Conservation (phyloP, 2,888 invertebrate genomes). For the Tryphoninae sp. region DNA sequence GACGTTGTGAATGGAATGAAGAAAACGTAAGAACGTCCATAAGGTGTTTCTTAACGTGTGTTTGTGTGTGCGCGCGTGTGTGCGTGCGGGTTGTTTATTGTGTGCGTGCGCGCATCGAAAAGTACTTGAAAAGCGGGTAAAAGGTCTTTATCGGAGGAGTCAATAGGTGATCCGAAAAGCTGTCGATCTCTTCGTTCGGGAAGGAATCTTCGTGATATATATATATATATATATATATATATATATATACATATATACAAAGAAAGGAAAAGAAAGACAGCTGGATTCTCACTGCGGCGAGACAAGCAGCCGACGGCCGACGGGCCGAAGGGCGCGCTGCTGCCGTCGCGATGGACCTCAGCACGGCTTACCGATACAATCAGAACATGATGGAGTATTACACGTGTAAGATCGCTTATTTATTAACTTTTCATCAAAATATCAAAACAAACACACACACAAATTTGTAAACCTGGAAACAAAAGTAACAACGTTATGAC, state of each 20-base stretch:
- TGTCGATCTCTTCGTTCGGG: conserved; percentile 22
- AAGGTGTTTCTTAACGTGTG: conserved; percentile 14
- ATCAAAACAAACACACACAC: background rate
- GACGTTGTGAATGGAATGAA: conserved; percentile 19
- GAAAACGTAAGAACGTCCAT: conserved; percentile 3
- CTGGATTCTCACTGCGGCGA: conserved; percentile 71
- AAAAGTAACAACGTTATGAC: background rate
- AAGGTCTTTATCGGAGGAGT: conserved; percentile 71
- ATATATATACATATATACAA: background rate
- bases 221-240: conserved; percentile 2
- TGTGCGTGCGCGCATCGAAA: conserved; percentile 41
- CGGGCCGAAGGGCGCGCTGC: conserved; percentile 81
- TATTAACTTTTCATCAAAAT: conserved; percentile 5
- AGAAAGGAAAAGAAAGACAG: conserved; percentile 63
- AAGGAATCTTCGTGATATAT: conserved; percentile 1
- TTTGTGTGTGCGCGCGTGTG: conserved; percentile 14
- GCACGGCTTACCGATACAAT: conserved; percentile 97
- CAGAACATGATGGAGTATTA: conserved; percentile 99
- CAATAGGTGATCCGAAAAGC: conserved; percentile 65
- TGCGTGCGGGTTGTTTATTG: conserved; percentile 20
- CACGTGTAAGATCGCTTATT: conserved; percentile 88
- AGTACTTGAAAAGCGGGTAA: conserved; percentile 63
- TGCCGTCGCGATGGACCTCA: conserved; percentile 88
- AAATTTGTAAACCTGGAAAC: background rate
- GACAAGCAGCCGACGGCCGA: conserved; percentile 75